Base-by-base conservation (phyloP, 92 coral and sea anemone species). In the Micromussa lordhowensis region DNA sequence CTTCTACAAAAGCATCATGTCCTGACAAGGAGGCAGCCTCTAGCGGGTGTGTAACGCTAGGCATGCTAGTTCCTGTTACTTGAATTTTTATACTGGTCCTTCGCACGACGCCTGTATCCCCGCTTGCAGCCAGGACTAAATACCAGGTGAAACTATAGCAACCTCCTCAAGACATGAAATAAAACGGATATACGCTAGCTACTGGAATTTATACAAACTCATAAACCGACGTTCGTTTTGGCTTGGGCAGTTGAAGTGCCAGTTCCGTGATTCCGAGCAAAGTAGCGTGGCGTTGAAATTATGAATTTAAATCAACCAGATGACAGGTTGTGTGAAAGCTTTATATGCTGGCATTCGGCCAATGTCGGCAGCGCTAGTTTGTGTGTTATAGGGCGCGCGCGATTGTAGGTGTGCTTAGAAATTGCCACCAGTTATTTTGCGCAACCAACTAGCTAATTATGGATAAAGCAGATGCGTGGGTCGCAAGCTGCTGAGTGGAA, bases 1-100 rank as follows among this genome's bases (percentile, higher is more conserved):
- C 99, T 78, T 97, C 99, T 12, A 97, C 96, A 74, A 94, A 94
- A 73, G 97, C 87, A 61, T 96, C 93, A 82, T 94, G 98, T 70
- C 99, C 99, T 58, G 92, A 44, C 63, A 97, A 89, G 29, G 96
- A 90, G 7, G 99, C 99, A 14, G 99, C 99, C 81, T 92, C 91
- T 61, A 96, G 89, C 18, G 96, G 96, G 79, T 96, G 98, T 12
- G 89, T 79, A 18, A 58, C 79, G 66, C 77, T 86, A 9, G 95
- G 94, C 94, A 89, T 92, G 59, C 66, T 82, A 49, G 87, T 87
- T 48, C 89, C 94, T 61, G 90, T 87, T 9, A 95, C 89, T 87
- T 89, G 89, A 64, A 89, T 89, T 81, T 91, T 88, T 57, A 94
- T 82, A 66, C 92, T 91, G n/a, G 84, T 85, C 77, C 88, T 93